Evolutionary conservation across 2,113 vertebrate genomes (phyloP), one percentile per base, ranked within the genome.

Genomic region (Pleuronectes platessa): DNA sequence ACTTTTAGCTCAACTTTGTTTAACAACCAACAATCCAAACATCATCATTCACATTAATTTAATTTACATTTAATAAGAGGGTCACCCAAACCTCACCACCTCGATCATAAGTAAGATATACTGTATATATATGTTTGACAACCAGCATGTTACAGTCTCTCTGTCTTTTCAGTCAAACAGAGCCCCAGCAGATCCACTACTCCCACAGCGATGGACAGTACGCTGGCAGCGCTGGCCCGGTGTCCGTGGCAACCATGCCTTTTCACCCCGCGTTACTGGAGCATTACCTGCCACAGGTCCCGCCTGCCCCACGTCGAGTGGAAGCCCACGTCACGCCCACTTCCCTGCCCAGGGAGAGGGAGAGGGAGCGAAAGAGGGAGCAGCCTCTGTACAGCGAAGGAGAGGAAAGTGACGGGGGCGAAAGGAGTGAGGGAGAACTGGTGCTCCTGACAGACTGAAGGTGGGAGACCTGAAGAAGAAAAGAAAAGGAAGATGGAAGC

Each of bases 371-470:
- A 68, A 87, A 0, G 93, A 91, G 69, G 82, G 90, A 0, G 92
- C 95, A 92, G 70, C 94, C 93, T 35, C 95, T 94, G 13, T 97
- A 96, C 94, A 98, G 97, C 12, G 97, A 97, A 79, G 97, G 95
- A 0, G 95, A 96, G 79, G 97, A 99, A 69, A 98, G 97, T 0
- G 97, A 98, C 40, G 92, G 86, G 0, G 97, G 95, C 15, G 97
- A 97, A 20, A 96, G 96, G 90, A 99, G 97, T 0, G 97, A 99
- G 0, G 96, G 96, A 0, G 98, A 99, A 88, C 86, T 98, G 84
- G 97, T 98, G 89, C 97, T 99, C 61, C 95, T 98, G 71, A 98
- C 97, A 0, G 96, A 98, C 94, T 98, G 93, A 96, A 61, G 13
- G 24, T 20, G 11, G 15, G 2, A 35, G 55, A 51, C 15, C 3